phyloP scores from a whole-genome alignment of 2,113 vertebrate genomes.

The Brachyhypopomus gauderio region DNA sequence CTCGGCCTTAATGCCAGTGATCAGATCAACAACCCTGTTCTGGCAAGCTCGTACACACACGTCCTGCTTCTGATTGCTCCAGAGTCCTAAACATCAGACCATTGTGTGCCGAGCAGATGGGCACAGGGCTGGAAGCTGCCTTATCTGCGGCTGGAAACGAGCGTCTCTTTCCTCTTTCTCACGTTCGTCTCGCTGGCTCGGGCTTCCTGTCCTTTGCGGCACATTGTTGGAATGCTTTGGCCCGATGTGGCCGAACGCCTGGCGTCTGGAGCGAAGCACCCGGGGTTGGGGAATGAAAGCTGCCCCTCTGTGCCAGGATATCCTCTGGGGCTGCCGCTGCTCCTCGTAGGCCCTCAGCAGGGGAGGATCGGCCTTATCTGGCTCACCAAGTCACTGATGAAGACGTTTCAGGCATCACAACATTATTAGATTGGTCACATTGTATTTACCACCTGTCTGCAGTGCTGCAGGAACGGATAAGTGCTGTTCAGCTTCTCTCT shows the following conservation, averaged over 20 bases:
- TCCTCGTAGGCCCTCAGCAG: too few relatives aligned
- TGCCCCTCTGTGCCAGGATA: constrained; percentile 61
- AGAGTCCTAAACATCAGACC: constrained; percentile 29
- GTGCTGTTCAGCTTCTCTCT: too few relatives aligned
- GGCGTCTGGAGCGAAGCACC: neutral
- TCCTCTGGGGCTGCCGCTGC: constrained; percentile 54
- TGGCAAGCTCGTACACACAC: neutral
- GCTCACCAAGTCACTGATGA: constrained; percentile 10
- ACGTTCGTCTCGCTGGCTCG: constrained; percentile 3
- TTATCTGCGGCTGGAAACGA: constrained; percentile 24
- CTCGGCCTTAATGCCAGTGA: constrained; percentile 4
- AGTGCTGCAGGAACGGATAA: neutral
- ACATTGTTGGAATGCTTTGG: constrained; percentile 25
- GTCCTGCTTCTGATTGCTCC: constrained; percentile 9
- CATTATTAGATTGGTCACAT: neutral
- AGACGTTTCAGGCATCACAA: neutral
- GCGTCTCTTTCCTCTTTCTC: constrained; percentile 29
- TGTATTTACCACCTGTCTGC: neutral
- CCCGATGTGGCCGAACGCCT: neutral
- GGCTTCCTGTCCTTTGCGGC: constrained; percentile 30
- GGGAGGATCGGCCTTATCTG: neutral
- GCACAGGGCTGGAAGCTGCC: constrained; percentile 24
- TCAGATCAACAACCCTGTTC: constrained; percentile 15
- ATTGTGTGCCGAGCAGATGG: constrained; percentile 11
- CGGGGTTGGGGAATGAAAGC: constrained; percentile 35